Conservation (phyloP, 2,797 vertebrate genomes). For the Zalophus californianus region DNA sequence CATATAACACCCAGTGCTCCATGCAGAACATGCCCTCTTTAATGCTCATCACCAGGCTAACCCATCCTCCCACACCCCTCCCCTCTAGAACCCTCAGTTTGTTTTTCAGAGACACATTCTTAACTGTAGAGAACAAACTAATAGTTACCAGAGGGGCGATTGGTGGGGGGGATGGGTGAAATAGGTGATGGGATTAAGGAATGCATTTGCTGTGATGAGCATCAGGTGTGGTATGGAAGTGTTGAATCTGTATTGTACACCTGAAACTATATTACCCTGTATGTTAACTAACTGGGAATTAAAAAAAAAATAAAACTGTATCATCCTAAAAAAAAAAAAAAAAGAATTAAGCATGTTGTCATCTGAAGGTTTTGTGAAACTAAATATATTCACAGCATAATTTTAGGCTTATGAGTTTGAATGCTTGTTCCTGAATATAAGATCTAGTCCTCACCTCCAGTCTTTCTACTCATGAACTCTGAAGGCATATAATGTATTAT, state of each 20-base stretch:
- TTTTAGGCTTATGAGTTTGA: constrained; percentile 16
- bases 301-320: neutral
- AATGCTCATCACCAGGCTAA: too few relatives aligned
- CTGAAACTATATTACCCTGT: neutral
- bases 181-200: neutral
- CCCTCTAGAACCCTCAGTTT: too few relatives aligned
- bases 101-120: neutral
- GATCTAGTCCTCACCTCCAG: neutral
- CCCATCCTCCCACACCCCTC: too few relatives aligned
- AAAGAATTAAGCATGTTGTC: neutral
- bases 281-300: neutral
- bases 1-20: too few relatives aligned
- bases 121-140: neutral
- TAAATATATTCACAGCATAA: neutral
- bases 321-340: neutral
- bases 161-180: neutral
- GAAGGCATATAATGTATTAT: neutral
- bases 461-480: neutral
- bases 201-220: neutral
- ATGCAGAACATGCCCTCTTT: too few relatives aligned
- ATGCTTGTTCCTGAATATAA: neutral
- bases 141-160: neutral
- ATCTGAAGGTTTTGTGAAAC: neutral
- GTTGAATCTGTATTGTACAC: neutral
- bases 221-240: neutral